phyloP scores from a whole-genome alignment of 92 coral and sea anemone species.

The Parazoanthus atlanticus region DNA sequence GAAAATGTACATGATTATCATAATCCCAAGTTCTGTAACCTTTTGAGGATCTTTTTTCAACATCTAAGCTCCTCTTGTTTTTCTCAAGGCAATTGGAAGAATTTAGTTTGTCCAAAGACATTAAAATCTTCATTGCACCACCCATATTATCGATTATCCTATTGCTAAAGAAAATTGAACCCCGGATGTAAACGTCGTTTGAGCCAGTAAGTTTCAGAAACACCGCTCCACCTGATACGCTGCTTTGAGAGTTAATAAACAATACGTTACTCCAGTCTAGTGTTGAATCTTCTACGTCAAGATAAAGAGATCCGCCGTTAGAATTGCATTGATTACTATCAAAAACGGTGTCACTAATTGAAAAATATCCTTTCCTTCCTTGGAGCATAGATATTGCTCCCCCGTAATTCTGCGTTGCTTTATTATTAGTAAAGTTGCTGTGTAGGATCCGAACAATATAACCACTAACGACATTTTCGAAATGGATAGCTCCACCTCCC shows the following conservation, averaged over 20 bases:
- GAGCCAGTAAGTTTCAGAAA: not conserved
- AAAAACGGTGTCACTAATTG: not conserved
- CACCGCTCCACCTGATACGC: not conserved
- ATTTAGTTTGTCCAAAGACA: conserved; percentile 31
- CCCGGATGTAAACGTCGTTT: not conserved
- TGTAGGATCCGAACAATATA: not conserved
- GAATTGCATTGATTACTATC: not conserved
- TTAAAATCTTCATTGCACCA: conserved; percentile 31
- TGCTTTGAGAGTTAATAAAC: not conserved
- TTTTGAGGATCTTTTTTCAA: not conserved
- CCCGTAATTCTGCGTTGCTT: not conserved
- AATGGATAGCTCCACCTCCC: conserved; percentile 15
- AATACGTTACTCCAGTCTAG: not conserved
- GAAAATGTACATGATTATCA: conserved; percentile 44
- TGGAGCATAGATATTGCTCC: not conserved
- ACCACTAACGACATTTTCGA: not conserved
- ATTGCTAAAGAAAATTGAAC: conserved; percentile 18
- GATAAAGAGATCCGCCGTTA: conserved; percentile 23
- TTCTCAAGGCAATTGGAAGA: conserved; percentile 24
- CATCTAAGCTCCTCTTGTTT: not conserved
- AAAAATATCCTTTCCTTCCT: not conserved
- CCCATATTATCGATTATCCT: not conserved
- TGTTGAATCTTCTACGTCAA: not conserved
- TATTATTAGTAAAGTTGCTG: conserved; percentile 13
- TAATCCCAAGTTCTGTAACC: conserved; percentile 60